Evolutionary conservation across 2,888 invertebrate species (phyloP).

Genomic region (Tetanocera ferruginea): DNA sequence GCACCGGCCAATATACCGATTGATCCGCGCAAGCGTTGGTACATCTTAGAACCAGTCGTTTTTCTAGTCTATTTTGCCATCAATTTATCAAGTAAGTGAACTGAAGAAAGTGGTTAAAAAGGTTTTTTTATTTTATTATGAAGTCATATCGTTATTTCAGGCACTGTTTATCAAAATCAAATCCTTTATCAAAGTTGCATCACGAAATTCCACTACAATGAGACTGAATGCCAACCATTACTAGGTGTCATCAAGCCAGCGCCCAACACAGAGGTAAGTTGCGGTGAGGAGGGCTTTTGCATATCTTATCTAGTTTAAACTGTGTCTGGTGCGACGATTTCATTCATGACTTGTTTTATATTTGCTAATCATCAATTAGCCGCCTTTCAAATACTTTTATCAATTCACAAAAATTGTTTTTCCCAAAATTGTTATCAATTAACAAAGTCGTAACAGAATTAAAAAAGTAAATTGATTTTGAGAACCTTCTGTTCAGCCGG

Average conservation of each 20-base stretch:
- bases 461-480: too few relatives aligned
- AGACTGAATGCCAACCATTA: slow-evolving; percentile 72
- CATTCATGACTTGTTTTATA: too few relatives aligned
- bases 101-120: neutral
- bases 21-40: slow-evolving; percentile 51
- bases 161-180: slow-evolving; percentile 75
- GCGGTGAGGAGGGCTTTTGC: neutral
- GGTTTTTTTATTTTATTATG: neutral
- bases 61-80: slow-evolving; percentile 64
- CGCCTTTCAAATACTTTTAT: too few relatives aligned
- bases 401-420: too few relatives aligned
- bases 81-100: slow-evolving; percentile 61
- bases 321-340: neutral
- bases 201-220: slow-evolving; percentile 73
- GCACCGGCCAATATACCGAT: neutral
- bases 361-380: too few relatives aligned
- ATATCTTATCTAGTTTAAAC: neutral
- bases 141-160: slow-evolving; percentile 49
- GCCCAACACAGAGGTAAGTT: slow-evolving; percentile 68
- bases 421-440: too few relatives aligned
- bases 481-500: too few relatives aligned
- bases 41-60: slow-evolving; percentile 67
- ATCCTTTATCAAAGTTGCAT: slow-evolving; percentile 80
- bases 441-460: too few relatives aligned
- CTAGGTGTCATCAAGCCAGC: slow-evolving; percentile 71